These are phyloP conservation scores for Cactoblastis cactorum DNA, from an alignment of 2,888 invertebrate genomes.

Conservation along the genomic window DNA sequence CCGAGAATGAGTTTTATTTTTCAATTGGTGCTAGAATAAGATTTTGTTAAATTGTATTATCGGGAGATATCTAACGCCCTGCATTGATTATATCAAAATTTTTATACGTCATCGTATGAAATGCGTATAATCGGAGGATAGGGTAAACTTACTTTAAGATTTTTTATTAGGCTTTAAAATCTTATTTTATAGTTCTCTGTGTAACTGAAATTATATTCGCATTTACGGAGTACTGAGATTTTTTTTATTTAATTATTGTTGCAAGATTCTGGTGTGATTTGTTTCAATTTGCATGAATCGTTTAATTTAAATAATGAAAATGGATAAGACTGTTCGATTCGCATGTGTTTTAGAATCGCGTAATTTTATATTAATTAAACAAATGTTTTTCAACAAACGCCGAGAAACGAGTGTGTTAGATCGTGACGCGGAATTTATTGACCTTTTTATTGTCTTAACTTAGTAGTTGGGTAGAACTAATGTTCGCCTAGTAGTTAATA, in stretches of 20 bases:
- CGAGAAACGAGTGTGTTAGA: constrained; percentile 28
- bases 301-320: constrained; percentile 55
- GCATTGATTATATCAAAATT: constrained; percentile 63
- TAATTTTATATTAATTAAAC: constrained; percentile 15
- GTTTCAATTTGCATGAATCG: constrained; percentile 39
- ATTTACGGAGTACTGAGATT: constrained; percentile 53
- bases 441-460: constrained; percentile 35
- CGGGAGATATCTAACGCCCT: constrained; percentile 33
- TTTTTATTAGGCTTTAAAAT: constrained; percentile 68
- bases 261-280: constrained; percentile 32
- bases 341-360: constrained; percentile 46
- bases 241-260: constrained; percentile 29
- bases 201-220: constrained; percentile 50
- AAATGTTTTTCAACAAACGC: constrained; percentile 18
- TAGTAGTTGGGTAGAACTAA: constrained; percentile 20
- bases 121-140: constrained; percentile 69
- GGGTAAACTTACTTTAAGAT: constrained; percentile 58
- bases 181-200: constrained; percentile 48
- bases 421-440: constrained; percentile 24
- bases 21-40: constrained; percentile 33
- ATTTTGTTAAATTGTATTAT: constrained; percentile 22
- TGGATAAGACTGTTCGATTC: constrained; percentile 66
- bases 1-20: constrained; percentile 17
- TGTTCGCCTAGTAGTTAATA: constrained; percentile 22
- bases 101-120: constrained; percentile 55